These are phyloP conservation scores for Rhinoderma darwinii DNA, from an alignment of 2,113 vertebrate species.

Conservation along the genomic window DNA sequence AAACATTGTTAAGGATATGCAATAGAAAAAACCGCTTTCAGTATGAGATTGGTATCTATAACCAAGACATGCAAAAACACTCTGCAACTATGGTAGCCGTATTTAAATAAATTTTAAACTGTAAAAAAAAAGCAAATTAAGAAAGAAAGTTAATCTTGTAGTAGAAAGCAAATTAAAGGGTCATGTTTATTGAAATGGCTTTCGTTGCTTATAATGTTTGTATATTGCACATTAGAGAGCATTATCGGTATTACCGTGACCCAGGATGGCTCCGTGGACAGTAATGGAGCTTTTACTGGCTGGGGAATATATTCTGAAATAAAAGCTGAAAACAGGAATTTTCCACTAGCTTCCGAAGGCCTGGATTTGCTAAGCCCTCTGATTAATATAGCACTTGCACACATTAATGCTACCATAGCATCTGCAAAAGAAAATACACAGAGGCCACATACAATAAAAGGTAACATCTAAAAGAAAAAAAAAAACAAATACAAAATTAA, in stretches of 20 bases:
- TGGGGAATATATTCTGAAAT: slow-evolving; percentile 31
- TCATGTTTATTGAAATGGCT: slow-evolving; percentile 55
- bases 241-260: slow-evolving; percentile 53
- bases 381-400: slow-evolving; percentile 32
- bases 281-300: slow-evolving; percentile 53
- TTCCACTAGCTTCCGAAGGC: slow-evolving; percentile 49
- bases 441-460: slow-evolving; percentile 23
- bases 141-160: background rate
- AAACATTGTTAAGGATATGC: background rate
- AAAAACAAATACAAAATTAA: background rate
- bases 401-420: slow-evolving; percentile 30
- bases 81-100: background rate
- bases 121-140: background rate
- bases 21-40: background rate
- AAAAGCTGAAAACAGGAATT: slow-evolving; percentile 48
- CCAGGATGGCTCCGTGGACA: slow-evolving; percentile 40
- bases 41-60: background rate
- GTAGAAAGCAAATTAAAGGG: slow-evolving; percentile 51
- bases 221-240: slow-evolving; percentile 50
- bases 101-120: slow-evolving; percentile 29
- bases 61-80: background rate
- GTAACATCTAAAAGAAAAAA: background rate
- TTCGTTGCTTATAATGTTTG: slow-evolving; percentile 47
- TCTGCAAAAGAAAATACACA: slow-evolving; percentile 17
- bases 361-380: slow-evolving; percentile 21